Evolutionary conservation across 1,140 invertebrate species (phyloP).

Genomic region (Steinernema feltiae): DNA sequence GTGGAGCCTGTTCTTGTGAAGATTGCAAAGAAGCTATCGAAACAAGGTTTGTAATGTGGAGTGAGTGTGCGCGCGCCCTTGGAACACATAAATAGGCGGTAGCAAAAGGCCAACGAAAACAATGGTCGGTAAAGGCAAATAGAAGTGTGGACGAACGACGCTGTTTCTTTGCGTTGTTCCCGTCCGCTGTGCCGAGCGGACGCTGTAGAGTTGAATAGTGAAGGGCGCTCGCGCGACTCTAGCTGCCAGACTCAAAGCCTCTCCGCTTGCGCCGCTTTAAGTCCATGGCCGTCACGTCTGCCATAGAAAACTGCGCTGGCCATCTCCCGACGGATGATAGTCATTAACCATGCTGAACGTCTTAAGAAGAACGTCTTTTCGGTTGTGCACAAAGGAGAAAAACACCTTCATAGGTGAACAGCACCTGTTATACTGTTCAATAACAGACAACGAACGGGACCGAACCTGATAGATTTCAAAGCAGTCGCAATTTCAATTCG

Average conservation of each 20-base stretch:
- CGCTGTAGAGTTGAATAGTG: neutral
- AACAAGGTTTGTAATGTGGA: no score
- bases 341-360: no score
- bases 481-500: no score
- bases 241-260: neutral
- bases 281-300: neutral
- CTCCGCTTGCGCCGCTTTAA: neutral
- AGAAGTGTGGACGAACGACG: neutral
- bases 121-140: neutral
- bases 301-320: neutral
- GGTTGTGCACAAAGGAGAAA: neutral
- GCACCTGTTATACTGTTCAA: no score
- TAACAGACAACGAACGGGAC: no score
- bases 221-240: constrained; percentile 5
- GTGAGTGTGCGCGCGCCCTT: neutral
- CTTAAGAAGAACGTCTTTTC: no score
- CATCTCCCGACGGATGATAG: neutral
- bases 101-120: neutral
- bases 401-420: no score
- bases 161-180: neutral
- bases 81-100: neutral
- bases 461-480: no score
- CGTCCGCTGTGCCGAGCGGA: neutral
- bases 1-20: no score
- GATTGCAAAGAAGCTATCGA: no score